Base-by-base conservation (phyloP, 2,113 vertebrate species). In the Dolichallabes microphthalmus region DNA sequence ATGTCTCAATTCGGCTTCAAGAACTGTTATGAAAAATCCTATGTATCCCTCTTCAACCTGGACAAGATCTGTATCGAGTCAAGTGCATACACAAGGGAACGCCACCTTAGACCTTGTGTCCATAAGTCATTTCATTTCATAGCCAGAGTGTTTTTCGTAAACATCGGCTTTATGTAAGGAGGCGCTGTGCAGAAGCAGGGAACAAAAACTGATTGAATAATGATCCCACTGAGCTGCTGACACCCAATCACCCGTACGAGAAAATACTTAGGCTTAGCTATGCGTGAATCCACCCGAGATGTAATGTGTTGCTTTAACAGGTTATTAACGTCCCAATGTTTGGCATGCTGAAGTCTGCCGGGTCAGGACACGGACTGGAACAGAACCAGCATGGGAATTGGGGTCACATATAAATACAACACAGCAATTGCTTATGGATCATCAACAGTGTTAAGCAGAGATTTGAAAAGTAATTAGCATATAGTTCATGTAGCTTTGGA, bases 201-300 rank as follows among this genome's bases (percentile, higher is more conserved):
- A 74, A 63, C 15, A 81, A 79, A 78, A 63, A 22, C 52, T 82
- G 79, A 85, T 81, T 86, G 86, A 86, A 80, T 81, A 73, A 50
- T 66, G 35, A 79, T 80, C 73, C 52, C 45, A 32, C 45, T 30
- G 68, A 82, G 82, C 55, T 60, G 3, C 61, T 27, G 80, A 73
- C 17, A 6, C 60, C 53, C 71, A 50, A 61, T 57, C 86, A 87
- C 71, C 83, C 68, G 64, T 58, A 82, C 3, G 53, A 84, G 60
- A 64, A 50, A 63, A 39, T 4, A 10, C 66, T 69, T 35, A 57
- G 35, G 71, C 52, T 87, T 73, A 82, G 71, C 53, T 64, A 53
- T 30, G 84, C 53, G 60, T 64, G 32, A 81, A 66, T 78, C 69
- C 4, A 53, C 81, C 78, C 61, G 71, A 15, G 53, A 45, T n/a